Conservation (phyloP, 2,113 vertebrate genomes). For the Limnothrissa miodon region DNA sequence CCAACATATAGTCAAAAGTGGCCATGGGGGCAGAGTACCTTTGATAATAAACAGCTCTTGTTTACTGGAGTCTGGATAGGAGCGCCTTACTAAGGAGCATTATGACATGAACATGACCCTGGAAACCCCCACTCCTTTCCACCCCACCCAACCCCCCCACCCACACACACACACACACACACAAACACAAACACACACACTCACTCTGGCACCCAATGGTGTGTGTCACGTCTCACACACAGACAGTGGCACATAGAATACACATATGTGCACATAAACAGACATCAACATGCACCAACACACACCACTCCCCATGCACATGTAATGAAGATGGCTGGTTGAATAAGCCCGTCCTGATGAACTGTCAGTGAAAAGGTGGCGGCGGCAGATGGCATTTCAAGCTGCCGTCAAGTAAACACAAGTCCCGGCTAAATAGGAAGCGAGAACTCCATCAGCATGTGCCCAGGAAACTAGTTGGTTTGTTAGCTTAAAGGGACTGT, state of each 20-base stretch:
- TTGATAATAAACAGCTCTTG: neutral
- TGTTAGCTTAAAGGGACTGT: conserved; percentile 10
- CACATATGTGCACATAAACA: neutral
- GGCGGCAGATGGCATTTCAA: conserved; percentile 8
- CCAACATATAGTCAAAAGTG: neutral
- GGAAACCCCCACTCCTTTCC: neutral
- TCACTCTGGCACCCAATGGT: neutral
- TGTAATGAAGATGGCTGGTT: conserved; percentile 1
- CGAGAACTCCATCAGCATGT: neutral
- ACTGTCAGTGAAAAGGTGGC: neutral
- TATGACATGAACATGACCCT: neutral
- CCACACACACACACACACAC: neutral
- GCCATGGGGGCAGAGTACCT: neutral
- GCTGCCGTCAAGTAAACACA: neutral
- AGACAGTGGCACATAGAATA: no score
- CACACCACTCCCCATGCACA: neutral
- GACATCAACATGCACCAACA: neutral
- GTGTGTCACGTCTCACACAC: no score
- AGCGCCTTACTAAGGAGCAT: neutral
- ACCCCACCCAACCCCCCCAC: neutral
- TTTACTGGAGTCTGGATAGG: neutral
- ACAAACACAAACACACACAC: neutral
- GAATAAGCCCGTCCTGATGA: neutral
- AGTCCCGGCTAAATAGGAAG: neutral
- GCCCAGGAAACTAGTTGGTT: conserved; percentile 10